Evolutionary conservation across 2,888 invertebrate genomes (phyloP).

Genomic region (Ischnura elegans): DNA sequence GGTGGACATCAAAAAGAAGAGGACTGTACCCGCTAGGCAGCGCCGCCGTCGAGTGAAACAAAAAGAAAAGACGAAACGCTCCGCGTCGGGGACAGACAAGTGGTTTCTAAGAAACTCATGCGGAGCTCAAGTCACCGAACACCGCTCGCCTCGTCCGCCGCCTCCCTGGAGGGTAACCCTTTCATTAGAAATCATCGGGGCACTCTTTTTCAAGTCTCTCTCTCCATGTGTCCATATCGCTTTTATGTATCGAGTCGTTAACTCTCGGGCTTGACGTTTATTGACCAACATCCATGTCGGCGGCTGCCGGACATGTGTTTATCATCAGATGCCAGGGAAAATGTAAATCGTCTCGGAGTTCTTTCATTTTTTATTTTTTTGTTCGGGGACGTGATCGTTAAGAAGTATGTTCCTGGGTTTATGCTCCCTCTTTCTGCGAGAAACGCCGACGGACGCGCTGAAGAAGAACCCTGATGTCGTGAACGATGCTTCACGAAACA

Average conservation of each 20-base stretch:
- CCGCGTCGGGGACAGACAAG: constrained; percentile 38
- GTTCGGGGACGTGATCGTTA: not conserved
- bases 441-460: not conserved
- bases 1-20: constrained; percentile 35
- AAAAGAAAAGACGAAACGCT: not conserved
- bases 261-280: constrained; percentile 28
- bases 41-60: not conserved
- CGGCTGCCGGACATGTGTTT: constrained; percentile 44
- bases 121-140: not conserved
- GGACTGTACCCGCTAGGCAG: not conserved
- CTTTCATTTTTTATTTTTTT: not conserved
- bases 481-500: not conserved
- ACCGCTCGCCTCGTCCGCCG: too few relatives aligned
- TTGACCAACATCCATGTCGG: constrained; percentile 53
- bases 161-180: constrained; percentile 7
- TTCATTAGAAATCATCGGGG: constrained; percentile 51
- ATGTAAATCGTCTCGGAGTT: constrained; percentile 12
- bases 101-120: constrained; percentile 32
- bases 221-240: constrained; percentile 16
- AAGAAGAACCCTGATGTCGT: not conserved
- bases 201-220: not conserved
- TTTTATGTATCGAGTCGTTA: constrained; percentile 15
- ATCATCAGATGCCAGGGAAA: constrained; percentile 20
- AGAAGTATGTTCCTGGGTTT: not conserved
- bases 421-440: not conserved